Evolutionary conservation across 2,888 invertebrate species (phyloP).

Genomic region (Rhagophthalmus giganteus): DNA sequence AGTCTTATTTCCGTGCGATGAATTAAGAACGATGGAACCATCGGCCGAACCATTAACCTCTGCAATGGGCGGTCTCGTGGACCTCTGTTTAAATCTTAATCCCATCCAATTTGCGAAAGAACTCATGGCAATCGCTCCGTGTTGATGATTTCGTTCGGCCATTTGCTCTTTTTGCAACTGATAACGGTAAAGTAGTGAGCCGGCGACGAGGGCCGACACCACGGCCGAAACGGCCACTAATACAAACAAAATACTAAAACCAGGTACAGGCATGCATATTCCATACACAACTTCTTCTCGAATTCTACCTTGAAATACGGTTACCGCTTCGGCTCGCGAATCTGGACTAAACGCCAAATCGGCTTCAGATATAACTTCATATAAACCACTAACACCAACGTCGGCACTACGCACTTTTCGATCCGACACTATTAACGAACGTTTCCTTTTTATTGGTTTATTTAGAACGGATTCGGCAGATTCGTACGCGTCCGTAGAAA

Average conservation of each 20-base stretch:
- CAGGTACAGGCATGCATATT: slow-evolving; percentile 86
- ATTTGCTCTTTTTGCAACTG: slow-evolving; percentile 74
- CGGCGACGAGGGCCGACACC: slow-evolving; percentile 83
- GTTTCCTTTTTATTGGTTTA: slow-evolving; percentile 60
- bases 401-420: slow-evolving; percentile 81
- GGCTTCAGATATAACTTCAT: slow-evolving; percentile 87
- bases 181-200: slow-evolving; percentile 75
- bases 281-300: slow-evolving; percentile 90
- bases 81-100: slow-evolving; percentile 62
- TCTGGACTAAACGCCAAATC: slow-evolving; percentile 89
- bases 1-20: slow-evolving; percentile 36
- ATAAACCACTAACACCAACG: slow-evolving; percentile 86
- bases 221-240: slow-evolving; percentile 85
- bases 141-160: slow-evolving; percentile 58
- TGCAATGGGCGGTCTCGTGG: slow-evolving; percentile 35
- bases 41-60: slow-evolving; percentile 39
- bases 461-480: slow-evolving; percentile 4
- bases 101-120: slow-evolving; percentile 78
- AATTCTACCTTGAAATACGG: slow-evolving; percentile 85
- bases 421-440: slow-evolving; percentile 68
- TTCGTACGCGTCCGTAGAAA: slow-evolving; percentile 1
- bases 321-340: slow-evolving; percentile 76
- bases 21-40: slow-evolving; percentile 30
- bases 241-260: slow-evolving; percentile 86
- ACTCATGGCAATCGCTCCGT: slow-evolving; percentile 62